A percentile compares a stretch with the other conserved stretches of the same genome.
Conservation (phyloP, 2,888 invertebrate species). For the Colostygia pectinataria region DNA sequence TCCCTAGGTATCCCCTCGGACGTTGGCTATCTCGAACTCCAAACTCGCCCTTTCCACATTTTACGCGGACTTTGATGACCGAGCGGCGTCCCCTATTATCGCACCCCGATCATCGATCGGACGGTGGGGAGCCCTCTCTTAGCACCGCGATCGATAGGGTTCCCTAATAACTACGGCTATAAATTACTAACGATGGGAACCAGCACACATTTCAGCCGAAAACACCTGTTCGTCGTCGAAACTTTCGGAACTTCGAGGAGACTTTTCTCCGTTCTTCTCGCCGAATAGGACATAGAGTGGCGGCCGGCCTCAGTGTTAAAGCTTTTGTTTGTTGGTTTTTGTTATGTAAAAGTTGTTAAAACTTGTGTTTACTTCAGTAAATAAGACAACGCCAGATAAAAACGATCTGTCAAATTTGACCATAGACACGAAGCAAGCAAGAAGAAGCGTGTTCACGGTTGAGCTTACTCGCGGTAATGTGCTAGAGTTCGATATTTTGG, state of each 20-base stretch:
- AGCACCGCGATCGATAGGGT: constrained; percentile 73
- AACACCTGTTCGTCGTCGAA: constrained; percentile 89
- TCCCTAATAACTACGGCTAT: constrained; percentile 75
- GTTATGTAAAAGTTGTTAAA: constrained; percentile 36
- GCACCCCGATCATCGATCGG: constrained; percentile 21
- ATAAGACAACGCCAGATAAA: constrained; percentile 75
- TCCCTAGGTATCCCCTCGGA: constrained; percentile 37
- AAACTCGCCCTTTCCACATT: constrained; percentile 30
- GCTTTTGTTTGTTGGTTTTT: constrained; percentile 23
- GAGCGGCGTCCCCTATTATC: constrained; percentile 27
- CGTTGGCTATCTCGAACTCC: constrained; percentile 43
- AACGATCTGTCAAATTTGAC: constrained; percentile 74
- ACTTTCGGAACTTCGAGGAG: constrained; percentile 85
- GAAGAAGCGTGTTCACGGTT: constrained; percentile 46
- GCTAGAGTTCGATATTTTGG: constrained; percentile 39
- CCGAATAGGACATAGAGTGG: constrained; percentile 5
- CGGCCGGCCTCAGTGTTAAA: constrained; percentile 18
- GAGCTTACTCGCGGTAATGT: constrained; percentile 54
- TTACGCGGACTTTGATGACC: constrained; percentile 8
- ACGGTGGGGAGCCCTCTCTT: constrained; percentile 38
- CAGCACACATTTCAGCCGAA: constrained; percentile 85
- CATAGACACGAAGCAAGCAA: constrained; percentile 66
- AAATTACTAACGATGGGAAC: constrained; percentile 80
- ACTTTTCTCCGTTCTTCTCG: constrained; percentile 61
- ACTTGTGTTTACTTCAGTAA: constrained; percentile 67